These are phyloP conservation scores for Etia nguti DNA, from an alignment of 2,113 vertebrate genomes.

Conservation along the genomic window DNA sequence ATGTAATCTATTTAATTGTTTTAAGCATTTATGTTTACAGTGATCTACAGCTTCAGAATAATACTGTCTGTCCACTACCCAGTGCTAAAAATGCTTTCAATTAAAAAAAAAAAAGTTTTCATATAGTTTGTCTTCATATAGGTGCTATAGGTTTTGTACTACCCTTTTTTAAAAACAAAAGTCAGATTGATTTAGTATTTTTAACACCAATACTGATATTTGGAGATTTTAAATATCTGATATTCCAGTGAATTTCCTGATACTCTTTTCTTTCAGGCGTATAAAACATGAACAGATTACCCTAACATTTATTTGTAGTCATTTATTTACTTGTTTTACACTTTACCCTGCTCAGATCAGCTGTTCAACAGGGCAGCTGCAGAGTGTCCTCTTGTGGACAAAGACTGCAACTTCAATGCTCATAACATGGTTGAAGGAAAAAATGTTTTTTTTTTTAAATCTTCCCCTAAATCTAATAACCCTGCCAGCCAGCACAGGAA, in stretches of 20 bases:
- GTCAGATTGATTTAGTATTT: background rate
- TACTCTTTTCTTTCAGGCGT: background rate
- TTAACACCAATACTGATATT: background rate
- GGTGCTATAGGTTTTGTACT: background rate
- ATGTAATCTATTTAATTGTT: background rate
- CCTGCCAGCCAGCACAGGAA: background rate
- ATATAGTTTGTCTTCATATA: background rate
- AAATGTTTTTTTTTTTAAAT: background rate
- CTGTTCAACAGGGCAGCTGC: background rate
- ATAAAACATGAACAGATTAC: background rate
- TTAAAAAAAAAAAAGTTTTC: background rate
- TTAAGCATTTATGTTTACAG: background rate
- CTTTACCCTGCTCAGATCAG: background rate
- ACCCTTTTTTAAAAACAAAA: rapidly evolving
- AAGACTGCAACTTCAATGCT: background rate
- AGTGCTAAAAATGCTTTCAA: background rate
- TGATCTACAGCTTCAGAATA: background rate
- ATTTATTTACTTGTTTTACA: background rate
- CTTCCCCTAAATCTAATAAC: background rate
- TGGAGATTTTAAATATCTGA: background rate
- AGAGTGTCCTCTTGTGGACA: background rate
- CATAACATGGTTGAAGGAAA: background rate
- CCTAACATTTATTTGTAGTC: background rate
- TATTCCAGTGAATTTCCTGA: background rate
- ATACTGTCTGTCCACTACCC: background rate